Percentiles rank a stretch among this genome's conserved stretches.
phyloP scores from a whole-genome alignment of 1,140 invertebrate species.

The Dendroctonus valens region DNA sequence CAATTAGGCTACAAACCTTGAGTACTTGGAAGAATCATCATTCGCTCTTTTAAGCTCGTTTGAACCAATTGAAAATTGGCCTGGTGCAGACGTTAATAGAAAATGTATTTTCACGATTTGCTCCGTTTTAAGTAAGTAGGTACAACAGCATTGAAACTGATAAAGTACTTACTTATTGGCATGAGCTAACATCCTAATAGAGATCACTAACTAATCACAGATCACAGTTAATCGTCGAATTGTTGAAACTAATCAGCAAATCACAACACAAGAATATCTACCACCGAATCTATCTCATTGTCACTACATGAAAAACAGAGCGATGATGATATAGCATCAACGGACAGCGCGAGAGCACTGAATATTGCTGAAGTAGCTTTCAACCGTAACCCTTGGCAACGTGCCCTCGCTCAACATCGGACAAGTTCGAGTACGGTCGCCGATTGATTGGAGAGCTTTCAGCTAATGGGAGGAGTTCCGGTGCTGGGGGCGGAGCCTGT shows the following conservation, averaged over 20 bases:
- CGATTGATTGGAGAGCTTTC: slow-evolving; percentile 37
- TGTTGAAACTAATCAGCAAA: slow-evolving; percentile 16
- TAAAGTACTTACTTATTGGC: too few species aligned
- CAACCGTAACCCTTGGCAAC: slow-evolving; percentile 50
- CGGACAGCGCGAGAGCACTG: slow-evolving; percentile 49
- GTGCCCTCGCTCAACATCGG: slow-evolving; percentile 40
- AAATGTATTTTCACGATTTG: too few species aligned
- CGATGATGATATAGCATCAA: slow-evolving; percentile 43
- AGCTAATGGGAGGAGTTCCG: slow-evolving; percentile 20
- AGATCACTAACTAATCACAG: slow-evolving; percentile 25
- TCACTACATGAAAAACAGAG: slow-evolving; percentile 32
- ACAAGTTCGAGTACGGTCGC: slow-evolving; percentile 24
- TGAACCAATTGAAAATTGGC: too few species aligned
- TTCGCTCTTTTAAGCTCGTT: too few species aligned
- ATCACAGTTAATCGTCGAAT: slow-evolving; percentile 32
- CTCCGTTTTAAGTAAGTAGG: too few species aligned
- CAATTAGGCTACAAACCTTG: too few species aligned
- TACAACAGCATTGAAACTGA: too few species aligned
- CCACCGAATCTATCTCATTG: slow-evolving; percentile 31
- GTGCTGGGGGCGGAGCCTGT: slow-evolving; percentile 31
- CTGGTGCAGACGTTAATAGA: too few species aligned
- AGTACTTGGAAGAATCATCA: too few species aligned
- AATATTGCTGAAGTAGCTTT: slow-evolving; percentile 45
- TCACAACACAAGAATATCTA: slow-evolving; percentile 21
- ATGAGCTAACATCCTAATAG: slow-evolving; percentile 14